Base-by-base conservation (phyloP, 2,113 vertebrate species). In the Antechinus stuartii region DNA sequence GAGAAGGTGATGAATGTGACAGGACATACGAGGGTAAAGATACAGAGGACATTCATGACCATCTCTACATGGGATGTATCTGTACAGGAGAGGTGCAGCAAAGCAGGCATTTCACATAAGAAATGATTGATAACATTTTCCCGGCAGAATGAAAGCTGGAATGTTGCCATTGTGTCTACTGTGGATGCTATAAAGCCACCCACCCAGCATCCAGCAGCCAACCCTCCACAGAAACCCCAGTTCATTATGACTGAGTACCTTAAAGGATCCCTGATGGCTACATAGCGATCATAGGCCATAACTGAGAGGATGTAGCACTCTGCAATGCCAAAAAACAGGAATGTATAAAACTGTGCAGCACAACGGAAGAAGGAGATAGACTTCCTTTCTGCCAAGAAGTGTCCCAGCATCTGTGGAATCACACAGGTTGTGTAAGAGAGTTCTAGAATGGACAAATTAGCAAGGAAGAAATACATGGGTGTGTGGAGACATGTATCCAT, bases 81-180 rank as follows among this genome's bases (percentile, higher is more conserved):
- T 84, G 68, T 95, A 22, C 94, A 95, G 76, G 96, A 96, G 10
- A 93, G 95, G 4, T 84, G 68, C 24, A 92, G 90, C 19, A 94
- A 61, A 0, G 93, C 68, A 2, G 96, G 95, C 0, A 91, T 91
- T 89, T 95, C 84, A 12, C 96, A 95, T 84, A 95, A 89, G 94
- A 98, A 96, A 90, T 97, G 97, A 0, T 57, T 61, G 8, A 97
- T 96, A 27, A 91, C 27, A 3, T 92, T 95, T 8, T 96, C 89
- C 12, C 49, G 57, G 47, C 98, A 96, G 57, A 96, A 97, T 0
- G 94, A 84, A 54, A 97, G 94, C 0, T 7, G 49, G 68, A 84
- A 84, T 42, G 68, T 84, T 16, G 35, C n/a, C 1, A 42, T n/a
- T 84, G 68, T 84, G 68, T 84, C 68, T 19, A 84, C 68, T 84